Conservation (phyloP, 2,113 vertebrate species). For the Falcunculus frontatus region DNA sequence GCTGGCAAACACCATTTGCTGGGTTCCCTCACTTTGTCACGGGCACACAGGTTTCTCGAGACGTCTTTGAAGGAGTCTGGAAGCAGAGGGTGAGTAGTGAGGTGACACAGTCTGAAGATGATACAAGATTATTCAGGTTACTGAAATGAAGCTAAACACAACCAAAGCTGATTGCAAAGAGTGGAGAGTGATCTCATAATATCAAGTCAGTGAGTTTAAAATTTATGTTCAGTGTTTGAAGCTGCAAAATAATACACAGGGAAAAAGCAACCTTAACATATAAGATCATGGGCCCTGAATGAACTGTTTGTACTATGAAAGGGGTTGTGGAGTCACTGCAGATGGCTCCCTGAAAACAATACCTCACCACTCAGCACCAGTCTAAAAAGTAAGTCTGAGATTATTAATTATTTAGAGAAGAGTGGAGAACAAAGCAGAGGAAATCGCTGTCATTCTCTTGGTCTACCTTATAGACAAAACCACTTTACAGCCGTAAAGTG, state of each 20-base stretch:
- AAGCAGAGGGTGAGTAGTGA: constrained; percentile 32
- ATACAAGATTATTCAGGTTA: background rate
- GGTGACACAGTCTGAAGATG: background rate
- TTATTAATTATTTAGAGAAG: background rate
- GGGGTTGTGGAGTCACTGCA: background rate
- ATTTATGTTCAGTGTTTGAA: background rate
- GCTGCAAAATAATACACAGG: background rate
- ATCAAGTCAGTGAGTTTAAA: constrained; percentile 5
- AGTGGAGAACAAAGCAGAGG: background rate
- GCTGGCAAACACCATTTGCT: constrained; percentile 43
- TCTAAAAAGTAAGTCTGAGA: background rate
- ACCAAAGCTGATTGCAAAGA: constrained; percentile 7
- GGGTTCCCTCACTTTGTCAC: background rate
- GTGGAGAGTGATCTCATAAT: background rate
- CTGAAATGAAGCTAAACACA: constrained; percentile 13
- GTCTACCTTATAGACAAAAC: background rate
- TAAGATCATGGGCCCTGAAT: background rate
- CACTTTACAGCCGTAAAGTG: background rate
- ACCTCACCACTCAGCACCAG: background rate
- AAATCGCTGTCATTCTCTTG: background rate
- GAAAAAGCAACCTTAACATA: background rate
- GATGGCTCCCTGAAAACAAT: background rate
- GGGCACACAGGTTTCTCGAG: background rate
- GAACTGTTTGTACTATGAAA: background rate
- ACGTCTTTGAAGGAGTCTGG: background rate